Conservation (phyloP, 2,113 vertebrate species). For the Cephalophus harveyi region DNA sequence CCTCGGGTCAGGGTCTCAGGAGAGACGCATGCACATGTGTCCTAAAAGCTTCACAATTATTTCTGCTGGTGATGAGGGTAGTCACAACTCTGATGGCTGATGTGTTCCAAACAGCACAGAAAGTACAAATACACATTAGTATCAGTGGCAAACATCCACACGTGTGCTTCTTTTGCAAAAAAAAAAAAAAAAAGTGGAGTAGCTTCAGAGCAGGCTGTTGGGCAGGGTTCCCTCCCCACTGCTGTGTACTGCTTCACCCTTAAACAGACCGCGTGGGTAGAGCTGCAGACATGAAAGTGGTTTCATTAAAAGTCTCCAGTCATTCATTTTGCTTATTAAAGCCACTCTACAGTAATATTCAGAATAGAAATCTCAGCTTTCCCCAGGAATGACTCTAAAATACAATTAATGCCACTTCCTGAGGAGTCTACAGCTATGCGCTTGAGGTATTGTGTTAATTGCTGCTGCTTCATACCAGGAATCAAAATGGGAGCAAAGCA, state of each 20-base stretch:
- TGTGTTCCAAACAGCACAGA: not conserved
- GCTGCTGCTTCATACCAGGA: constrained; percentile 43
- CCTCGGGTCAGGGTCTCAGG: not conserved
- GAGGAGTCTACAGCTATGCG: not conserved
- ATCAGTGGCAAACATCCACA: not conserved
- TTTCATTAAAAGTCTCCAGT: constrained; percentile 59
- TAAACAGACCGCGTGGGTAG: not conserved
- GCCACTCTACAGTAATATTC: constrained; percentile 45
- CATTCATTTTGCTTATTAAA: constrained; percentile 67
- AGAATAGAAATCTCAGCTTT: constrained; percentile 45
- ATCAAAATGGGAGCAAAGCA: constrained; percentile 51
- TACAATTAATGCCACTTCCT: constrained; percentile 60
- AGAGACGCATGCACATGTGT: not conserved
- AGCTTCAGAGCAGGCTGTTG: not conserved
- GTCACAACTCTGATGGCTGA: not conserved
- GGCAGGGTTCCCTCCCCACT: not conserved
- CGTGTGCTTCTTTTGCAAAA: not conserved
- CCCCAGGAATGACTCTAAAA: constrained; percentile 33
- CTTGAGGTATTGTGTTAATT: constrained; percentile 50
- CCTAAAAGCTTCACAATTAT: not conserved
- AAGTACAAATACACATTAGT: too few relatives aligned
- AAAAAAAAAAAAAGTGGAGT: not conserved
- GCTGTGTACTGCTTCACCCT: not conserved
- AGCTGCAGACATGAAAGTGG: not conserved
- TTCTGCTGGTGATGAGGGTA: not conserved